phyloP scores from a whole-genome alignment of 1,140 invertebrate genomes.

The Acromyrmex heyeri region DNA sequence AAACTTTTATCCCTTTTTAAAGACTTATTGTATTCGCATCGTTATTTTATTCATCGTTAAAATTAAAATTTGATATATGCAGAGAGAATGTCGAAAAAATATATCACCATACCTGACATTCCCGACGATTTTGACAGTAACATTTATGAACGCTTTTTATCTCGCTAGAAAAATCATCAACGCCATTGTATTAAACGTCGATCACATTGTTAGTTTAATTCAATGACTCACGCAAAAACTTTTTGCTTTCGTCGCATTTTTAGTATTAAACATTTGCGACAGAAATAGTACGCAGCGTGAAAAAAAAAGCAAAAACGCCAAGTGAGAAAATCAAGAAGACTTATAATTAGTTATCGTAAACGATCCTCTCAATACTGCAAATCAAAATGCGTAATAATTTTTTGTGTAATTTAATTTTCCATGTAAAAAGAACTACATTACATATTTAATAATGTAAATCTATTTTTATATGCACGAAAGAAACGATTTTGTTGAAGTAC shows the following conservation, averaged over 20 bases:
- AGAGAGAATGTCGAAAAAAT: conserved; percentile 8
- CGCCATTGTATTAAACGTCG: background rate
- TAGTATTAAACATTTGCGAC: background rate
- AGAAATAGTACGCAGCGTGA: background rate
- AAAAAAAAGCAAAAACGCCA: no score
- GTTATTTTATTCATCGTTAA: conserved; percentile 4
- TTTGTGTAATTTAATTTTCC: no score
- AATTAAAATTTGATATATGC: conserved; percentile 12
- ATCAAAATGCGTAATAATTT: no score
- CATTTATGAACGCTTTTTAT: conserved; percentile 23
- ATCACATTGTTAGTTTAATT: background rate
- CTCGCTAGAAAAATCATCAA: conserved; percentile 10
- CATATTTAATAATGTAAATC: no score
- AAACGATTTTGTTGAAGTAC: no score
- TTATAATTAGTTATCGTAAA: background rate
- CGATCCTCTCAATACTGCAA: background rate
- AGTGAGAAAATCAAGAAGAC: background rate
- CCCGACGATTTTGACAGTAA: background rate
- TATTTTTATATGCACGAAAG: no score
- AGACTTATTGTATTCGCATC: background rate
- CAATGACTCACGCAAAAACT: background rate
- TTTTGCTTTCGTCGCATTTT: background rate
- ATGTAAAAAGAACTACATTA: no score
- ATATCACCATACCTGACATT: conserved; percentile 16
- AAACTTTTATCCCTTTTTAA: background rate